Base-by-base conservation (phyloP, 2,113 vertebrate species). In the Odobenus rosmarus region DNA sequence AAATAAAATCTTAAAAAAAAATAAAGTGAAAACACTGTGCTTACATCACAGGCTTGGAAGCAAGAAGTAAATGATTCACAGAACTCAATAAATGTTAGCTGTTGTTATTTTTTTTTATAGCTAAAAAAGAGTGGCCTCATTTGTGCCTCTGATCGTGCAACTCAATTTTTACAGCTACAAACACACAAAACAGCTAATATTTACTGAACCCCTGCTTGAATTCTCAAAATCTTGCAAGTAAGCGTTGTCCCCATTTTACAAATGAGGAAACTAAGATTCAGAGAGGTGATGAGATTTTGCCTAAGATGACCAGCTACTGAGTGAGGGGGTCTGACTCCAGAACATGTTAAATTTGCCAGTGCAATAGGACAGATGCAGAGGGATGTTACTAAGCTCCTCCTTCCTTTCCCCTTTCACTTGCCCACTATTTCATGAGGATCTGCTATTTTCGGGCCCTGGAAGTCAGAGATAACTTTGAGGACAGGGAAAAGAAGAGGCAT, bases 141-240 rank as follows among this genome's bases (percentile, higher is more conserved):
- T 88, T 95, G 72, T 81, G 36, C 46, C 83, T 95, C 83, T 76
- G 82, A 76, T 2, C 24, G 3, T 80, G 53, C 53, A 42, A 71
- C 72, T 93, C 57, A 77, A 74, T 93, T 95, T 64, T 64, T 94
- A 69, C 46, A 84, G 76, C 59, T 88, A 84, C 51, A 95, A 96
- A 77, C 14, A 31, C 72, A 46, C 24, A 31, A 77, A 67, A 79
- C 36, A 90, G 80, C 85, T 83, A 94, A 36, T 94, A 92, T 61
- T 88, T 88, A 77, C 53, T n/a, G 16, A 79, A 13, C 28, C 28
- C 57, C 42, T 81, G 79, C 79, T 76, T 82, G 28, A 94, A 88
- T 55, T 79, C 61, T 91, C 69, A 88, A 55, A 85, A 96, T 71
- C 76, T 88, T 95, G 5, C 28, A 57, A 87, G 59, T 53, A 95